Base-by-base conservation (phyloP, 92 coral and sea anemone species). In the Zoanthus solanderi region DNA sequence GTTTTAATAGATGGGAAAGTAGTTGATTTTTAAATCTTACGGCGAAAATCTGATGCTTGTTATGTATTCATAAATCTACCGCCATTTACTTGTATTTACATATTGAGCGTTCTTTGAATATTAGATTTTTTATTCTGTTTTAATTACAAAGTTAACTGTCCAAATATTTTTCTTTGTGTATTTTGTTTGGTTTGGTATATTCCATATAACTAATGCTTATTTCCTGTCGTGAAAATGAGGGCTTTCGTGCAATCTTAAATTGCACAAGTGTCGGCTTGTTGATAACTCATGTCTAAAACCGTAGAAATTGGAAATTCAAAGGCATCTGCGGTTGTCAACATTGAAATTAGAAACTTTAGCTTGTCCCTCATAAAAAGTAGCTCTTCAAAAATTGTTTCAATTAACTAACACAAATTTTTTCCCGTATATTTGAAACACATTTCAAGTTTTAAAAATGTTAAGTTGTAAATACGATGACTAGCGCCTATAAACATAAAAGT, bases 61-160 rank as follows among this genome's bases (percentile, higher is more conserved):
- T 75, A 73, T 73, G 31, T 15, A 45, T 73, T 44, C 78, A 73
- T 17, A 15, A 73, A 23, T 47, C 79, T 75, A 12, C 31, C 30
- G 52, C 9, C 60, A 29, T 18, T 14, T 10, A 16, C 45, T 46
- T 46, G 1, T 15, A 23, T 48, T 17, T 46, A 53, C 79, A 46
- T 47, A 23, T 75, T 29, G 60, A 45, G 28, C 79, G 79, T 75
- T 75, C 79, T 56, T 11, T 29, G 79, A 47, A 75, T 75, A 47
- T 75, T 47, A 47, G 18, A 75, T n/a, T 28, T 18, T 23, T 47
- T 9, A 47, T 75, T 75, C 7, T 45, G 45, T 53, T 16, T 46
- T 53, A 46, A 47, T 75, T 75, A 46, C 28, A 0, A 23, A 37
- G 79, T 75, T 1, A 47, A 47, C 60, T 45, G 16, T 6, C 42